These are phyloP conservation scores for Oxycera nigricornis DNA, from an alignment of 2,888 invertebrate species.

Conservation along the genomic window DNA sequence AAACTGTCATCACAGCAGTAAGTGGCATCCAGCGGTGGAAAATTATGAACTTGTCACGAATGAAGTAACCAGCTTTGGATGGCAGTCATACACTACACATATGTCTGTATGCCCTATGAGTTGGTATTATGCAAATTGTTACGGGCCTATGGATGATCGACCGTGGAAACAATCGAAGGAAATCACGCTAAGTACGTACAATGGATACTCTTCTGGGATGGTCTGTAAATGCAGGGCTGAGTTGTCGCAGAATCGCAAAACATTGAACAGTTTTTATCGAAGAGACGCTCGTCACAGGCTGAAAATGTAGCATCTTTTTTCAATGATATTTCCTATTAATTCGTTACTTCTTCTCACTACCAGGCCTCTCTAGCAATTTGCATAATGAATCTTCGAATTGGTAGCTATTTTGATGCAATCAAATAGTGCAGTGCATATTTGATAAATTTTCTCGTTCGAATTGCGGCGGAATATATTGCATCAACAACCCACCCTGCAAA, in stretches of 20 bases:
- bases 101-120: background rate
- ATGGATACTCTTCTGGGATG: background rate
- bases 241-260: background rate
- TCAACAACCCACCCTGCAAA: background rate
- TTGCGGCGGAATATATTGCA: no score
- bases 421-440: no score
- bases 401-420: no score
- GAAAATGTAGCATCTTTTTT: no score
- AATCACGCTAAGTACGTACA: background rate
- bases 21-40: background rate
- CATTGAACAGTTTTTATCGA: no score
- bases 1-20: constrained; percentile 8
- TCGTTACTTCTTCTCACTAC: no score
- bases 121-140: background rate
- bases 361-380: no score
- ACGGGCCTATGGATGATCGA: background rate
- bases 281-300: no score
- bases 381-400: no score
- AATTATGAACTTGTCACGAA: constrained; percentile 15
- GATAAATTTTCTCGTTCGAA: no score
- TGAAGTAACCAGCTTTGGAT: background rate
- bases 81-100: no score
- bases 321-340: no score
- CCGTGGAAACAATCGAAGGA: background rate
- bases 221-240: background rate